Base-by-base conservation (phyloP, 2,797 vertebrate species). In the Buceros bicornis region DNA sequence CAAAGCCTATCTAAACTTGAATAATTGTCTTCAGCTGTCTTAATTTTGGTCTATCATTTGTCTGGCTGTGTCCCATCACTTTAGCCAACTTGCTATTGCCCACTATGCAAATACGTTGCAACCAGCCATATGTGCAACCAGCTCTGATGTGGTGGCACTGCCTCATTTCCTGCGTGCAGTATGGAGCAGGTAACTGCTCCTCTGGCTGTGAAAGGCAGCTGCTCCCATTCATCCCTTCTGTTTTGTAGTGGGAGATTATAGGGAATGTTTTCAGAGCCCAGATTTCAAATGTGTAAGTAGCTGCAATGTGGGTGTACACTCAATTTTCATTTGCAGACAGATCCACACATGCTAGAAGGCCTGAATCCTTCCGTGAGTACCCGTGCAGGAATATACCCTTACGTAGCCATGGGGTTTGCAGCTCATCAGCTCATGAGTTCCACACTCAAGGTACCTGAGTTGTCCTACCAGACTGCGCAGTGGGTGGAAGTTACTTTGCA, bases 41-140 rank as follows among this genome's bases (percentile, higher is more conserved):
- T 85, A 81, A 90, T 85, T 94, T 86, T 86, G 70, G 43, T 26
- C 10, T 62, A 24, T 53, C 76, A 48, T 93, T 69, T 88, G n/a
- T 33, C 53, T 72, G 43, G 18, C 50, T 74, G 15, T 57, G 40
- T 29, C 31, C 33, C 31, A 50, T 64, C 48, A n/a, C n/a, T 80
- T 82, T 5, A 82, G 31, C 69, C 50, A 85, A 24, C 12, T 13
- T 80, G 40, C 26, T 3, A 1, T 13, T 67, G 26, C 45, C 62
- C 21, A 43, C 5, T 0, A 0, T 21, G 71, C 29, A 89, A 64
- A 73, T 48, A 13, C 31, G 35, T 93, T 67, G 31, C 33, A 70
- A 67, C 14, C 40, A 45, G n/a, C 28, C 31, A 13, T 26, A 26
- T 5, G 8, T 1, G 33, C 33, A 50, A 51, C 33, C 33, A 6